A percentile compares a stretch with the other conserved stretches of the same genome.
Conservation (phyloP, 2,113 vertebrate species). For the Pseudopodoces humilis region DNA sequence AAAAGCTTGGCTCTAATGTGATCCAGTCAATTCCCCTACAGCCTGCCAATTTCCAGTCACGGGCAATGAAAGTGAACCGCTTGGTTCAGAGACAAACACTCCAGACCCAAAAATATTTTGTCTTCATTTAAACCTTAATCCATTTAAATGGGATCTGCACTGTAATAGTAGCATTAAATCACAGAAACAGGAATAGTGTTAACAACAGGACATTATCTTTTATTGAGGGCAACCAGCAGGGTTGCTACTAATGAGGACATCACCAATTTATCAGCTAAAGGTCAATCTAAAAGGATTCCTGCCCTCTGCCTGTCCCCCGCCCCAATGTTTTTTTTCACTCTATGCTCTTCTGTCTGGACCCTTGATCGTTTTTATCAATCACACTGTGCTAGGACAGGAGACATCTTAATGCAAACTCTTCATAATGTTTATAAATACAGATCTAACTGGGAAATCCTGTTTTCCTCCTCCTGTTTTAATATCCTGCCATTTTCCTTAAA, state of each 20-base stretch:
- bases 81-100: conserved; percentile 25
- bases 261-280: conserved; percentile 77
- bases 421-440: neutral
- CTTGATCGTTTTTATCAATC: conserved; percentile 24
- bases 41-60: neutral
- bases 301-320: neutral
- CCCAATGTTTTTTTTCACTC: neutral
- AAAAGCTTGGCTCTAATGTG: neutral
- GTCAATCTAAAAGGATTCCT: conserved; percentile 72
- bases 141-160: conserved; percentile 66
- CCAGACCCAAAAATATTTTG: conserved; percentile 57
- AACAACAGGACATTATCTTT: conserved; percentile 78
- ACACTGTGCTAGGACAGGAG: neutral
- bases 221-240: conserved; percentile 78
- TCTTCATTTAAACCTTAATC: conserved; percentile 66
- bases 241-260: conserved; percentile 77
- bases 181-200: conserved; percentile 66
- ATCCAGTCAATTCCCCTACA: neutral
- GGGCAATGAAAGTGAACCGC: neutral
- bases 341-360: neutral
- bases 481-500: neutral
- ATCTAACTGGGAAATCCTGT: neutral
- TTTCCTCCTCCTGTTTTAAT: neutral
- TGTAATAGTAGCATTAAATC: conserved; percentile 72
- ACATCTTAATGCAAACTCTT: conserved; percentile 13